These are phyloP conservation scores for Orchesella cincta DNA, from an alignment of 1,140 invertebrate species.

Conservation along the genomic window DNA sequence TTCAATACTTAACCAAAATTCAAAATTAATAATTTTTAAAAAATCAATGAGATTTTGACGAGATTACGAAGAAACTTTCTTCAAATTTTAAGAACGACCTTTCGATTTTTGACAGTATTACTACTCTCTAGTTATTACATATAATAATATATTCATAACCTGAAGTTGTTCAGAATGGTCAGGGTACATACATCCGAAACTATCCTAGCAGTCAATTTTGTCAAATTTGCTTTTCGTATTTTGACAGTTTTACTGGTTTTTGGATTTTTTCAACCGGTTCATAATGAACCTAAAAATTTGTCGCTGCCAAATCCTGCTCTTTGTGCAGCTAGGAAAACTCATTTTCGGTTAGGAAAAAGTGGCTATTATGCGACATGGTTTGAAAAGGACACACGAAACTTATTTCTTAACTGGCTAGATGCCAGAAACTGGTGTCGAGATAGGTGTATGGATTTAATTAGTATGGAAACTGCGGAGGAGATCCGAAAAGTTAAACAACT, in stretches of 20 bases:
- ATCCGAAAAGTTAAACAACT: slow-evolving; percentile 79
- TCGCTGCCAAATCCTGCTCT: slow-evolving; percentile 33
- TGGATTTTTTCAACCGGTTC: not conserved
- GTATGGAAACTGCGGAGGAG: slow-evolving; percentile 75
- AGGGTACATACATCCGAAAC: not conserved
- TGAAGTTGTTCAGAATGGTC: not conserved
- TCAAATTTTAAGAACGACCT: too few relatives aligned
- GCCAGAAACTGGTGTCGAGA: slow-evolving; percentile 79
- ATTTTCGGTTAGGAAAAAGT: slow-evolving; percentile 62
- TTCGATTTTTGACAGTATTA: not conserved
- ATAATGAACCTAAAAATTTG: slow-evolving; percentile 24
- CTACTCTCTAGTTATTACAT: not conserved
- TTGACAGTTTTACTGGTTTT: not conserved
- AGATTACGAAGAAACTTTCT: too few relatives aligned
- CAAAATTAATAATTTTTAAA: too few relatives aligned
- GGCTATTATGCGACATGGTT: slow-evolving; percentile 84
- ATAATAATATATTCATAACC: not conserved
- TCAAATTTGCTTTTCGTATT: not conserved
- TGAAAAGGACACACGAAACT: slow-evolving; percentile 68
- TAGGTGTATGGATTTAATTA: slow-evolving; percentile 82
- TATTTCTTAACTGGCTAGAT: slow-evolving; percentile 77
- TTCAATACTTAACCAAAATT: too few relatives aligned
- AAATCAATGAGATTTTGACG: too few relatives aligned
- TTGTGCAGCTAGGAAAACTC: slow-evolving; percentile 57
- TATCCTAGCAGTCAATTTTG: not conserved